Base-by-base conservation (phyloP, 1,140 invertebrate species). In the Cherax destructor region DNA sequence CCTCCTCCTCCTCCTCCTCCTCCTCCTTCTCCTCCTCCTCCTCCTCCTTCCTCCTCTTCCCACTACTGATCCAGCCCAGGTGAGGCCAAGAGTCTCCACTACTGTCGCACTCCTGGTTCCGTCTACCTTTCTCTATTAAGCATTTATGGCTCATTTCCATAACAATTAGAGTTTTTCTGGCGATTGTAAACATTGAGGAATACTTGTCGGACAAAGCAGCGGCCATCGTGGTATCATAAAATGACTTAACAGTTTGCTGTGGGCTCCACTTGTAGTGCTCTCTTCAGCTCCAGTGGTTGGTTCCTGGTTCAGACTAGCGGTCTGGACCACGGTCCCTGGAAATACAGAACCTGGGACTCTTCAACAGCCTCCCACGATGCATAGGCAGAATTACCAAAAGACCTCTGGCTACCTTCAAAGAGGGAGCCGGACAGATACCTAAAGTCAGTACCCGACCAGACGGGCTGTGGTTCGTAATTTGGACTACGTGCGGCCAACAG, bases 111-210 rank as follows among this genome's bases (percentile, higher is more conserved):
- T 30, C 21, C 69, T 21, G n/a, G 69, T 30, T 74, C 24, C 69
- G 69, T 74, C 56, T 78, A 59, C 52, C 76, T 78, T 86, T 86
- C 74, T 86, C 85, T 78, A 86, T 86, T 78, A 86, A 56, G 76
- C 74, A 86, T 86, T 79, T 86, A 86, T 59, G 9, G 72, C 85
- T 86, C 85, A 86, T 86, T 30, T 86, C 72, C 85, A 86, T 86
- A 86, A 86, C 85, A 86, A 86, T 86, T 78, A 78, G 41, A 78
- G 24, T 86, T 78, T 86, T 86, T 86, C 76, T 65, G 24, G 59
- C 74, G 76, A 41, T 78, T 86, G 84, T 86, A 78, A 76, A 77
- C 84, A 61, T 49, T 41, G 21, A 30, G 59, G 85, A 86, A 49
- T 18, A 77, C 74, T 83, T 47, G 76, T 83, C 59, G 10, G 49